Evolutionary conservation across 2,888 invertebrate species (phyloP).

Genomic region (Megalurothrips usitatus): DNA sequence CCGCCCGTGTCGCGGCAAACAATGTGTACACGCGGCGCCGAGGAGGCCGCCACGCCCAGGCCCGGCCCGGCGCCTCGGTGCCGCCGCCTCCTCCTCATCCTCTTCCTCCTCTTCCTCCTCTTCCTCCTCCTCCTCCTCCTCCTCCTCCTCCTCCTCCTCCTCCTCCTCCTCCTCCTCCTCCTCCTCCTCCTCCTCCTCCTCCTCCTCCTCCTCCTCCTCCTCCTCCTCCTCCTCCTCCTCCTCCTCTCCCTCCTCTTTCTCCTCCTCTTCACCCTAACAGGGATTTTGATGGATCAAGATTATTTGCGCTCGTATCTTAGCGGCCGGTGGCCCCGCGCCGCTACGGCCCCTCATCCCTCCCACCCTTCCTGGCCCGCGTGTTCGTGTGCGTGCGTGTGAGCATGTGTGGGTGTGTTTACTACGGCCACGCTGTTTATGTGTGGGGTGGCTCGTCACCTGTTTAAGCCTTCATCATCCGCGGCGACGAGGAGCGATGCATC

Average conservation of each 20-base stretch:
- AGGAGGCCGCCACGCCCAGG: not conserved
- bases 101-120: too few species aligned
- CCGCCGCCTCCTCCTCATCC: too few species aligned
- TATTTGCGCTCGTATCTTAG: slow-evolving; percentile 7
- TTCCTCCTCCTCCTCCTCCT: too few species aligned
- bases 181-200: too few species aligned
- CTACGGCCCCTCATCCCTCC: not conserved
- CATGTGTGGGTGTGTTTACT: not conserved
- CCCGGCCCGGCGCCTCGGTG: not conserved
- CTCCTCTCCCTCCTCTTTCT: too few species aligned
- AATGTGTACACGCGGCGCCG: not conserved
- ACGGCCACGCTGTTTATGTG: slow-evolving; percentile 7
- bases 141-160: too few species aligned
- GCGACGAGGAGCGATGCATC: slow-evolving; percentile 2
- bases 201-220: too few species aligned
- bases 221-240: too few species aligned
- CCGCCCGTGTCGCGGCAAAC: not conserved
- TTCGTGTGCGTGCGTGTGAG: too few species aligned
- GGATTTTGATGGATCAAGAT: slow-evolving; percentile 23
- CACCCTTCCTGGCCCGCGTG: not conserved
- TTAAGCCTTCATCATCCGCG: slow-evolving; percentile 12
- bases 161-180: too few species aligned
- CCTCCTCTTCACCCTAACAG: not conserved
- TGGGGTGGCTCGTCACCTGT: slow-evolving; percentile 22
- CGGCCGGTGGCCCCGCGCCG: not conserved